Evolutionary conservation across 1,140 invertebrate species (phyloP).

Genomic region (Lysiphlebus fabarum): DNA sequence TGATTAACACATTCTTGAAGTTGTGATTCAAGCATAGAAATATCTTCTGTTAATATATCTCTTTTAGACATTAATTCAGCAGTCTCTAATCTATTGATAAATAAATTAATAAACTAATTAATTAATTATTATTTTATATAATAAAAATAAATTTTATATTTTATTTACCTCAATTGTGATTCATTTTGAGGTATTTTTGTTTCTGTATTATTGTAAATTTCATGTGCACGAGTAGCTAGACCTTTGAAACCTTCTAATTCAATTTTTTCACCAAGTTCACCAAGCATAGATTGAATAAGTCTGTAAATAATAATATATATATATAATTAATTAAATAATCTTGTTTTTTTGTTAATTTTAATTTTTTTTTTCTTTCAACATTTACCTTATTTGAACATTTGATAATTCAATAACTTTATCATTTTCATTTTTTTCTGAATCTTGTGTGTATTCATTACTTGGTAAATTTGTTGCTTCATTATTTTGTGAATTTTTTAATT

Average conservation of each 20-base stretch:
- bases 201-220: slow-evolving; percentile 40
- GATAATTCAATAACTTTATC: slow-evolving; percentile 36
- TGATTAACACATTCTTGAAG: slow-evolving; percentile 33
- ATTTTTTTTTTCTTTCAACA: not conserved
- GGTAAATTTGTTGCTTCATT: not conserved
- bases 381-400: slow-evolving; percentile 40
- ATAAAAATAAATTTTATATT: slow-evolving; percentile 18
- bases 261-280: slow-evolving; percentile 36
- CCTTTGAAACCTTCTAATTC: slow-evolving; percentile 29
- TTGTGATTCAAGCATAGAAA: slow-evolving; percentile 36
- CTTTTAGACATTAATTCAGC: slow-evolving; percentile 34
- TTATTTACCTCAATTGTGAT: slow-evolving; percentile 30
- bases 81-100: slow-evolving; percentile 38
- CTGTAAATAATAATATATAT: slow-evolving; percentile 24
- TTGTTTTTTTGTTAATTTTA: no score
- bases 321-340: no score
- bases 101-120: not conserved
- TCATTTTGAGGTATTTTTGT: slow-evolving; percentile 32
- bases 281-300: slow-evolving; percentile 33
- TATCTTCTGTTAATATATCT: slow-evolving; percentile 43
- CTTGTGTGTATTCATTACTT: no score
- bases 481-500: slow-evolving; percentile 32
- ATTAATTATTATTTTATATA: no score
- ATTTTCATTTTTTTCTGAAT: slow-evolving; percentile 27
- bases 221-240: slow-evolving; percentile 28